A percentile compares a stretch with the other conserved stretches of the same genome.
These are phyloP conservation scores for Sanderia malayensis DNA, from an alignment of 30 jellyfish, hydroid and myxozoan genomes.

Conservation along the genomic window DNA sequence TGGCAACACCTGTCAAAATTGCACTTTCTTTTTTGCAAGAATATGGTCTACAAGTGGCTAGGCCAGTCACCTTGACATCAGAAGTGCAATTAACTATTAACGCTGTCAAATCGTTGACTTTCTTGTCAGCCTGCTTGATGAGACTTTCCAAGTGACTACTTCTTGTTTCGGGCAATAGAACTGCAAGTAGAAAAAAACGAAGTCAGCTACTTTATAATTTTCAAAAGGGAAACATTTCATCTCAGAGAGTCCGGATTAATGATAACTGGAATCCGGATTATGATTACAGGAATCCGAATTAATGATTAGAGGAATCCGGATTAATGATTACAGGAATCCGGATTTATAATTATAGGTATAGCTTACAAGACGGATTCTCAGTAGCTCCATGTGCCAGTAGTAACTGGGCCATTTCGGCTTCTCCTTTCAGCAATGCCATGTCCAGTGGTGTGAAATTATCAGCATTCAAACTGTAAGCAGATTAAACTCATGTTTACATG, in stretches of 20 bases:
- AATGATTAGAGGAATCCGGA: no score
- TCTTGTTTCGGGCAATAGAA: slow-evolving; percentile 56
- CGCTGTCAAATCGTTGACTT: slow-evolving; percentile 82
- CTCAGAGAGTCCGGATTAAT: no score
- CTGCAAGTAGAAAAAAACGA: slow-evolving; percentile 34
- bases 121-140: slow-evolving; percentile 73
- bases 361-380: slow-evolving; percentile 86
- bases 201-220: no score
- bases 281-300: no score
- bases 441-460: slow-evolving; percentile 93
- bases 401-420: slow-evolving; percentile 68
- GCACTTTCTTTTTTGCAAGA: no score
- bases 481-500: no score
- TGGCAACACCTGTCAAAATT: no score
- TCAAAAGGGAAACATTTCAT: no score
- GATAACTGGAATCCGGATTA: no score
- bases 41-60: no score
- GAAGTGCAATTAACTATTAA: slow-evolving; percentile 79
- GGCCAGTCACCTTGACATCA: slow-evolving; percentile 87
- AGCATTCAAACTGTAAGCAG: slow-evolving; percentile 53
- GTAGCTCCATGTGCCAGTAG: slow-evolving; percentile 79
- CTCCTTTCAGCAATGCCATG: slow-evolving; percentile 82
- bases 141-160: slow-evolving; percentile 62
- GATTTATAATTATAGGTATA: no score
- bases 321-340: no score